Evolutionary conservation across 2,113 vertebrate species (phyloP), one percentile per base, ranked within the genome.

Genomic region (Pseudorasbora parva): DNA sequence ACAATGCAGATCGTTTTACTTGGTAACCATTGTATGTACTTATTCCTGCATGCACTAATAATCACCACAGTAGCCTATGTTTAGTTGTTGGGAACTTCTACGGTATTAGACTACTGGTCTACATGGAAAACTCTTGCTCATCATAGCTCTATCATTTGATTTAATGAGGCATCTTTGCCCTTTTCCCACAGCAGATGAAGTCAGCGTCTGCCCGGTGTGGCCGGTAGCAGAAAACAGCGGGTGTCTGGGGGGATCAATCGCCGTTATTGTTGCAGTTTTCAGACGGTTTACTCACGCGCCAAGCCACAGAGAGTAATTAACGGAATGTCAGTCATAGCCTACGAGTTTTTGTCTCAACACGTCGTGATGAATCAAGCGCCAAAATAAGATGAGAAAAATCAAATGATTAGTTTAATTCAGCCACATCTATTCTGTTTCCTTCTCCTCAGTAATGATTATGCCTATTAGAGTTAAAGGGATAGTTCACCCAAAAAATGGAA

Each of bases 221-320:
- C 23, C 15, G 60, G 47, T 74, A 49, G 85, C 85, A 83, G 76
- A 80, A 83, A 82, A 56, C 76, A 21, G 75, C 57, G 15, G 15
- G 51, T 21, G 60, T 56, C 75, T 76, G 77, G 81, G 37, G 17
- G 56, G n/a, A 79, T 79, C 77, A 49, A 23, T 76, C 60, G n/a
- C 17, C n/a, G 59, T 83, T 51, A 69, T 76, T 84, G 81, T 86
- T 86, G 54, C 51, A 10, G 27, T 23, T 79, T 66, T 85, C 68
- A 84, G 81, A 82, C 87, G 27, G 85, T 78, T 88, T 86, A 86
- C 66, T 89, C 86, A 89, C 47, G 76, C 72, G 66, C 77, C 54
- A 8, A 30, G 64, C 71, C 30, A 81, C n/a, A 72, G 76, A 72
- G 76, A 72, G 84, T 72, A 72, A 84, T 84, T 85, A 86, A 56